A percentile compares a stretch with the other conserved stretches of the same genome.
Conservation (phyloP, 1,140 invertebrate species). For the Alviniconcha marisindica region DNA sequence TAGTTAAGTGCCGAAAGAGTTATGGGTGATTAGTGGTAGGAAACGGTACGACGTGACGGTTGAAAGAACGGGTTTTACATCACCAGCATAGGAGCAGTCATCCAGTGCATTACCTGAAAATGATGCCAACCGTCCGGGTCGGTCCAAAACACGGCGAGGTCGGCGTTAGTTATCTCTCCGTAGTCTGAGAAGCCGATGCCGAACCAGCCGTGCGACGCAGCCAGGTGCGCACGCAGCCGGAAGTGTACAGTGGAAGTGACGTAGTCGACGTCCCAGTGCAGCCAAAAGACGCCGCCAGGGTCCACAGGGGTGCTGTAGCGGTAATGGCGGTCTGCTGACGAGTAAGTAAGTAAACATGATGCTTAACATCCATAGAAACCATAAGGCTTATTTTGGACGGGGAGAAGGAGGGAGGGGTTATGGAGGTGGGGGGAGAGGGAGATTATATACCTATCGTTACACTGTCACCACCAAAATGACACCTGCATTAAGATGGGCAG, state of each 20-base stretch:
- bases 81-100: neutral
- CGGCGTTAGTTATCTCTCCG: constrained; percentile 86
- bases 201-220: constrained; percentile 48
- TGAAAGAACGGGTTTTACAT: neutral
- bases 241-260: constrained; percentile 32
- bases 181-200: constrained; percentile 91
- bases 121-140: constrained; percentile 82
- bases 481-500: no score
- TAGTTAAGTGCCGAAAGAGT: constrained; percentile 2
- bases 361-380: no score
- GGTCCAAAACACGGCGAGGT: constrained; percentile 90
- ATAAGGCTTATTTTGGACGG: no score
- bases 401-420: no score
- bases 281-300: constrained; percentile 2
- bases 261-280: constrained; percentile 48
- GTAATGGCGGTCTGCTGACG: constrained; percentile 5
- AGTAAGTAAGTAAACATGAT: no score
- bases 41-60: neutral
- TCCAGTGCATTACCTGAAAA: constrained; percentile 81
- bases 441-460: no score
- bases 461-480: no score
- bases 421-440: no score
- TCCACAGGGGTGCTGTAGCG: constrained; percentile 43
- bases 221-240: constrained; percentile 31
- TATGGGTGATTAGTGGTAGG: neutral